Evolutionary conservation across 2,797 vertebrate genomes (phyloP), one percentile per base, ranked within the genome.

Genomic region (Natrix natrix): DNA sequence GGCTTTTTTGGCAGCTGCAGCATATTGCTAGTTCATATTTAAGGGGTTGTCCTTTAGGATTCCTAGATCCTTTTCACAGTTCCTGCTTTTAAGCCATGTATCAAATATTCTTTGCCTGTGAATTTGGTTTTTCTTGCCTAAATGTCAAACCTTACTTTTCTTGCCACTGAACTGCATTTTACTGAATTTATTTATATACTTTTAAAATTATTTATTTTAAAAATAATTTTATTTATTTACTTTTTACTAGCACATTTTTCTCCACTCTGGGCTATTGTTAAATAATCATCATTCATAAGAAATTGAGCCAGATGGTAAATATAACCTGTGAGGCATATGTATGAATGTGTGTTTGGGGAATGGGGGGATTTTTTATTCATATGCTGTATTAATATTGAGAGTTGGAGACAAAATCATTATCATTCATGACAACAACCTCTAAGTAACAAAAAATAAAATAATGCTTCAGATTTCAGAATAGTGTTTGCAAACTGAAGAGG

Each of bases 231-330:
- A 74, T 74, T 74, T 74, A 74, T 74, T 74, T 74, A 8, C 66
- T 87, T 92, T 55, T 66, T 59, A 69, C 26, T 32, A 90, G n/a
- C 69, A 24, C 91, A 92, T 92, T 59, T 69, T 17, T 60, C 24
- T 20, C n/a, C 17, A 32, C 60, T 92, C 78, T 60, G 88, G 91
- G 78, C 60, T 74, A 32, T 28, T 93, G 90, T 92, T 93, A 92
- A 92, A 90, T 86, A 93, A 87, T 90, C 22, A 43, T 48, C 60
- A 92, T 92, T 92, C 88, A 92, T 92, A 87, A 87, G 60, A 92
- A 93, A 92, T 92, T 92, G 90, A 92, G 90, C 91, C 69, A 92
- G 88, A 91, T 83, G 59, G 78, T 55, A 93, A 92, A 92, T 74
- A 63, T 90, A 83, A 90, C 91, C 93, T 93, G 93, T 90, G 88